Evolutionary conservation across 2,797 vertebrate genomes (phyloP).

Genomic region (Sparus aurata): DNA sequence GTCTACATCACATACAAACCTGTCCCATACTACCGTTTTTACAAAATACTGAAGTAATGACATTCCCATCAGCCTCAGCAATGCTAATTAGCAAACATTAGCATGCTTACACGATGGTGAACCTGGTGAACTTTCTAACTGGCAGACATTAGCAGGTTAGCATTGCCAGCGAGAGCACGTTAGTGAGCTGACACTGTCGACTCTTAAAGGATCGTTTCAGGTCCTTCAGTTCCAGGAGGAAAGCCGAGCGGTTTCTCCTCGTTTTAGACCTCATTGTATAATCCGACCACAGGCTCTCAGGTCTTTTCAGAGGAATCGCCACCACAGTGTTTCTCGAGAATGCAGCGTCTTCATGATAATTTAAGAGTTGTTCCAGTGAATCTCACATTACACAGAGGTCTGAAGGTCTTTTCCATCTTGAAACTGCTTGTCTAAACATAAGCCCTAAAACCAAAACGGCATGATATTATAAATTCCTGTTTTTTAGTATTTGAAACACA

Average conservation of each 20-base stretch:
- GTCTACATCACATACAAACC: no score
- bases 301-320: conserved; percentile 17
- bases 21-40: no score
- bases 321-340: background rate
- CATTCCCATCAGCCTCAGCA: background rate
- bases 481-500: background rate
- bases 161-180: no score
- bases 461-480: background rate
- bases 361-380: conserved; percentile 3
- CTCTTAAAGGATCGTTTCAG: background rate
- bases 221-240: background rate
- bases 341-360: background rate
- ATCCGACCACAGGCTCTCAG: background rate
- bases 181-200: background rate
- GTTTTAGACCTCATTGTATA: conserved; percentile 8
- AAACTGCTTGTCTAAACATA: background rate
- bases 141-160: no score
- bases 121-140: background rate
- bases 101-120: background rate
- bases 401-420: background rate
- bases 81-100: background rate
- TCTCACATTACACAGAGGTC: background rate
- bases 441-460: background rate
- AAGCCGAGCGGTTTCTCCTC: background rate
- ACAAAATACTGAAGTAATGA: background rate